Evolutionary conservation across 2,797 vertebrate species (phyloP).

Genomic region (Macropus fuliginosus): DNA sequence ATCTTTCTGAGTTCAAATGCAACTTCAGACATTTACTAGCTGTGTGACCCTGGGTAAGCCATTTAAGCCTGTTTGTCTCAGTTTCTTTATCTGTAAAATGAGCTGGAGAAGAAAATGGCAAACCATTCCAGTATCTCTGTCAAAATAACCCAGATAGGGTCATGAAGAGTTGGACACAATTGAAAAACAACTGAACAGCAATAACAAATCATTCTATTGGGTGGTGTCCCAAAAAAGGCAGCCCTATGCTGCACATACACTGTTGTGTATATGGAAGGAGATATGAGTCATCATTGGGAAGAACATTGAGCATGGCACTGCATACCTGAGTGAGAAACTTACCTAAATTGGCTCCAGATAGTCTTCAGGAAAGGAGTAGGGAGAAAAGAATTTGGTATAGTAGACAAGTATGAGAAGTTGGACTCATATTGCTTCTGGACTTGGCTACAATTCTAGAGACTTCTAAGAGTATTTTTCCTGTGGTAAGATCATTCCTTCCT

Average conservation of each 20-base stretch:
- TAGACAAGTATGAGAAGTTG: neutral
- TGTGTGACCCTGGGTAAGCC: neutral
- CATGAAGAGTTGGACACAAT: too few relatives aligned
- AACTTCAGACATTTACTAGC: neutral
- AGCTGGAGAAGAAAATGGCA: neutral
- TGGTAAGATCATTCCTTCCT: neutral
- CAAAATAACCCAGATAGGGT: too few relatives aligned
- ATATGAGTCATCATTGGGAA: neutral
- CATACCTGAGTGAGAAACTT: neutral
- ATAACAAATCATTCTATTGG: neutral
- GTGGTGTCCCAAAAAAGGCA: neutral
- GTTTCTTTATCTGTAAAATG: neutral
- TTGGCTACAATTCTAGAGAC: neutral
- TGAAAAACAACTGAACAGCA: neutral
- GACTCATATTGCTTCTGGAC: neutral
- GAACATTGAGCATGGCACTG: rapidly evolving
- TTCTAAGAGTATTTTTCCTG: neutral
- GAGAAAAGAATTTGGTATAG: neutral
- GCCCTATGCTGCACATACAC: neutral
- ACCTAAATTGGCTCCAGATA: neutral
- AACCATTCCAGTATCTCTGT: too few relatives aligned
- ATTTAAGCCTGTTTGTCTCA: neutral
- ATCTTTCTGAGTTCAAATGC: neutral
- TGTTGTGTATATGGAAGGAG: neutral
- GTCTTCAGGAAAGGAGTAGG: neutral